Evolutionary conservation across 2,888 invertebrate genomes (phyloP).

Genomic region (Macrophya annulata): DNA sequence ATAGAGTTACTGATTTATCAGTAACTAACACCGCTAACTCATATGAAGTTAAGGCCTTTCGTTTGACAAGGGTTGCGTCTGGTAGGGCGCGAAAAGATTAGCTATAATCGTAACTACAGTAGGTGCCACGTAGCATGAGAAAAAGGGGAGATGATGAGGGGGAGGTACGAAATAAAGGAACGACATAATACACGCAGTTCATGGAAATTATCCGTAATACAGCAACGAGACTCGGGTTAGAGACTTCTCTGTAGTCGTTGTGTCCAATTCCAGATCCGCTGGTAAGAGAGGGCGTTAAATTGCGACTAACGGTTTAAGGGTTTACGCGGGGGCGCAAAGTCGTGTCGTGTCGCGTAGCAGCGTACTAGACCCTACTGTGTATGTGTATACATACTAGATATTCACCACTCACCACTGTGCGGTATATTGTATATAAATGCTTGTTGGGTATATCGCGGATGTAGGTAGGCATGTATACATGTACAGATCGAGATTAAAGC

Average conservation of each 20-base stretch:
- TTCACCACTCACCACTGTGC: background rate
- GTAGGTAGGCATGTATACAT: background rate
- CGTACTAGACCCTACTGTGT: background rate
- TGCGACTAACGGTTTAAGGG: constrained; percentile 31
- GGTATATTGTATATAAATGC: background rate
- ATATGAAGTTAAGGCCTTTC: background rate
- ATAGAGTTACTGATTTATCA: constrained; percentile 2
- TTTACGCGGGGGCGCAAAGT: constrained; percentile 10
- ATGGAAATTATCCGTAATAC: constrained; percentile 5
- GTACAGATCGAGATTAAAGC: constrained; percentile 10
- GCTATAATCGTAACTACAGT: constrained; percentile 2
- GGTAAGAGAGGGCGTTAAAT: constrained; percentile 24
- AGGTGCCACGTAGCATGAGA: background rate
- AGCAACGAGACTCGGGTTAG: background rate
- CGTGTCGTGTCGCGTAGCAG: background rate
- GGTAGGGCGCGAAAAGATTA: constrained; percentile 19
- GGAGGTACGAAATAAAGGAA: background rate
- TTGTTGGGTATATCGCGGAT: background rate
- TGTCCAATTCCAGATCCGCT: constrained; percentile 29
- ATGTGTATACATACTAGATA: background rate
- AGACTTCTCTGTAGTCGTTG: background rate
- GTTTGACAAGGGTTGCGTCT: background rate
- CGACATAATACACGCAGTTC: background rate
- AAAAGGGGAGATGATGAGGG: background rate
- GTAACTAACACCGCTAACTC: background rate